phyloP scores from a whole-genome alignment of 2,113 vertebrate species.

The Glaucomys volans region DNA sequence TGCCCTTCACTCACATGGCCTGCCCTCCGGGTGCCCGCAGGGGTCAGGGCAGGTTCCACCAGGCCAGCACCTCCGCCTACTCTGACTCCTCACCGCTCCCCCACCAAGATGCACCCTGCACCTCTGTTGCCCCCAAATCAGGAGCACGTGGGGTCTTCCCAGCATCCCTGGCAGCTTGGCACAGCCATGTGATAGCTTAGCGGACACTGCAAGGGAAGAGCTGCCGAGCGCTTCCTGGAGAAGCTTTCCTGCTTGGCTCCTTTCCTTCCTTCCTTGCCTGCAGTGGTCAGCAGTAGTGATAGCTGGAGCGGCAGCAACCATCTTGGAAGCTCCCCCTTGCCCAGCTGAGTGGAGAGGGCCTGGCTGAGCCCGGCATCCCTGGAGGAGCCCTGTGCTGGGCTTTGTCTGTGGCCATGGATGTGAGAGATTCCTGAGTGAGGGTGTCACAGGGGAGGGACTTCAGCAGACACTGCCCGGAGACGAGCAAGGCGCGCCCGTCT shows the following conservation, averaged over 20 bases:
- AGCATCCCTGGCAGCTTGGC: not conserved
- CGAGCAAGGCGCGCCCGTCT: no score
- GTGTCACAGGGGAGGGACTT: not conserved
- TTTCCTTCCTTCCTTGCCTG: not conserved
- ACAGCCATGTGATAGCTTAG: not conserved
- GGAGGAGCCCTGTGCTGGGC: not conserved
- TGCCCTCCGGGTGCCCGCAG: not conserved
- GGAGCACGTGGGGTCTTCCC: not conserved
- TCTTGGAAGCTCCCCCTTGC: not conserved
- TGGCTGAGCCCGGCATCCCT: rapidly evolving
- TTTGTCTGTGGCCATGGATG: not conserved
- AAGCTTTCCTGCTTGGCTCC: not conserved
- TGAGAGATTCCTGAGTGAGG: not conserved
- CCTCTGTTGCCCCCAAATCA: not conserved
- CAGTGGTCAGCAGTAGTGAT: not conserved
- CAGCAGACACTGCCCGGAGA: rapidly evolving
- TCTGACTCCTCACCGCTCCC: no score
- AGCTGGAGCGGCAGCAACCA: not conserved
- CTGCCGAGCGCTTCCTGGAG: not conserved
- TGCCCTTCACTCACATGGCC: not conserved
- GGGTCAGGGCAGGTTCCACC: rapidly evolving
- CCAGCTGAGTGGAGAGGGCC: not conserved
- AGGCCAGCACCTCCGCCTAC: not conserved
- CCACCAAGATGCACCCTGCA: not conserved
- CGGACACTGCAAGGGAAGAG: not conserved